phyloP scores from a whole-genome alignment of 2,113 vertebrate species.

The Chlamydotis undulata region DNA sequence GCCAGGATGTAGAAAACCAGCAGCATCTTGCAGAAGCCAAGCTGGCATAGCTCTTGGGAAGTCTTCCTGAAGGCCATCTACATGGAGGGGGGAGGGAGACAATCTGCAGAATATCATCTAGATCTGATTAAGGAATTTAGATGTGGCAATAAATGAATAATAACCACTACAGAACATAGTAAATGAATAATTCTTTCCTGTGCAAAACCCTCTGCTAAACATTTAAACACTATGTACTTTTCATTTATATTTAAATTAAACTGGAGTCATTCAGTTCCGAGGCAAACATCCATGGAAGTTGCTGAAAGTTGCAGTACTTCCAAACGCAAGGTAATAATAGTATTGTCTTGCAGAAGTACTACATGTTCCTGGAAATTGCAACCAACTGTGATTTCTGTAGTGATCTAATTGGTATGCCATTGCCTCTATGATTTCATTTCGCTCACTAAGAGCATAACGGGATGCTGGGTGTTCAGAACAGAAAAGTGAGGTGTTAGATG shows the following conservation, averaged over 20 bases:
- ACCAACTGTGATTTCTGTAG: background rate
- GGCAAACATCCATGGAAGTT: background rate
- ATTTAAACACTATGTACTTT: background rate
- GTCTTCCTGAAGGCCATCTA: background rate
- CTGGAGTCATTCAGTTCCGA: background rate
- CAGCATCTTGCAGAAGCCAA: background rate
- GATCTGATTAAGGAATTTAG: background rate
- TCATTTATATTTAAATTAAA: conserved; percentile 62
- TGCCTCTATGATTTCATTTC: background rate
- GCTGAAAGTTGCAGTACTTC: background rate
- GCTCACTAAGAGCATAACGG: background rate
- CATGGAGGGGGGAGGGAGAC: background rate
- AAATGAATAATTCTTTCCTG: background rate
- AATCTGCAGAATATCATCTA: background rate
- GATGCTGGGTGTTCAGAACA: background rate
- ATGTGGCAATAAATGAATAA: background rate
- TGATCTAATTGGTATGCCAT: background rate
- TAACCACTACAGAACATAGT: background rate
- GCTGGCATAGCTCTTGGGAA: background rate
- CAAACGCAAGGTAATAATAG: background rate
- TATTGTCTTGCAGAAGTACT: background rate
- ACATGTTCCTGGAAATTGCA: conserved; percentile 24
- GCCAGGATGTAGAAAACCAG: background rate
- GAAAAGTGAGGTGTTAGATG: background rate
- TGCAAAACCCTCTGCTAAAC: background rate